Evolutionary conservation across 2,113 vertebrate species (phyloP).

Genomic region (Danionella cerebrum): DNA sequence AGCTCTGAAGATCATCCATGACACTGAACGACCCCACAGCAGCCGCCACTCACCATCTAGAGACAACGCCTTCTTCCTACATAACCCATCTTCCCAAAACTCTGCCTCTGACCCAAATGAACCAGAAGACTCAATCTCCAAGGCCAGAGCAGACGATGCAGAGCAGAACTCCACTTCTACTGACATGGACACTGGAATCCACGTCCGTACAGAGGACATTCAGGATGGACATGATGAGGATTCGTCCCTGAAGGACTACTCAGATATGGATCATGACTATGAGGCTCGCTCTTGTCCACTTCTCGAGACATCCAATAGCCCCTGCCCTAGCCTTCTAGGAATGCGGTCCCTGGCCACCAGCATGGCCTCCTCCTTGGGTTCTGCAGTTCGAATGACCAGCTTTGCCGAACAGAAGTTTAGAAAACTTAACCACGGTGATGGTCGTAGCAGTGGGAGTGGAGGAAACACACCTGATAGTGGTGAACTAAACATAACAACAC

Average conservation of each 20-base stretch:
- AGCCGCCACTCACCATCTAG: conserved; percentile 63
- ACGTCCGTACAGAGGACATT: conserved; percentile 92
- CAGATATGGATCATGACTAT: conserved; percentile 88
- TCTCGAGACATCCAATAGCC: conserved; percentile 63
- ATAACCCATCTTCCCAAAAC: conserved; percentile 57
- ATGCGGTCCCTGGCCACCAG: conserved; percentile 79
- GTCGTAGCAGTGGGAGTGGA: conserved; percentile 81
- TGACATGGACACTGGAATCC: conserved; percentile 93
- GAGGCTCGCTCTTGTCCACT: conserved; percentile 66
- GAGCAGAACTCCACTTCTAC: conserved; percentile 78
- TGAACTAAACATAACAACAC: conserved; percentile 70
- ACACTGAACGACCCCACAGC: conserved; percentile 72
- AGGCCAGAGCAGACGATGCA: conserved; percentile 62
- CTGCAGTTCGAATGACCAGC: conserved; percentile 87
- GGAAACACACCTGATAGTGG: conserved; percentile 91
- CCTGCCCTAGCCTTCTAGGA: conserved; percentile 74
- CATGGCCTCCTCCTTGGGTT: conserved; percentile 80
- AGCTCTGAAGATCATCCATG: conserved; percentile 91
- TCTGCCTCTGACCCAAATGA: conserved; percentile 44
- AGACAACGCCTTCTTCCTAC: conserved; percentile 86
- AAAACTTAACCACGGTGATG: conserved; percentile 78
- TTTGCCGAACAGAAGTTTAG: conserved; percentile 96
- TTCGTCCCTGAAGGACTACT: conserved; percentile 90
- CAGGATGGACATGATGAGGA: conserved; percentile 92
- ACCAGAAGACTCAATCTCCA: conserved; percentile 57